Conservation (phyloP, 1,140 invertebrate species). For the Caenorhabditis inopinata region DNA sequence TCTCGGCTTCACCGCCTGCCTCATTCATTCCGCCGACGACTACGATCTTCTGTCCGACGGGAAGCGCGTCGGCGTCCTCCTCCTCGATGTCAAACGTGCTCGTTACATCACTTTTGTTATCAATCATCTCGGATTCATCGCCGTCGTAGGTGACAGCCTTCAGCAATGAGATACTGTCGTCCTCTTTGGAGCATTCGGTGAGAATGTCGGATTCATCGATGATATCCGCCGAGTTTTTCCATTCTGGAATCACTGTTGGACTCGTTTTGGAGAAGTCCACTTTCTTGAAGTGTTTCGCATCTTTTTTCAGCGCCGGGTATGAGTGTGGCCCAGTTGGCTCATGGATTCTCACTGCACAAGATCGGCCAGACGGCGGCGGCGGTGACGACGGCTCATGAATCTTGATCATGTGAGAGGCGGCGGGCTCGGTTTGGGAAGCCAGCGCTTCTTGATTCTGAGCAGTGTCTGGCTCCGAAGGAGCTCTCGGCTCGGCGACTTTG, state of each 20-base stretch:
- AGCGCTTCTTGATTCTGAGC: background rate
- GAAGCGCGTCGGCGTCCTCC: background rate
- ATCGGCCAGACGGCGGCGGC: background rate
- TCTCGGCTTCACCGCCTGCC: background rate
- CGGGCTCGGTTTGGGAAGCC: background rate
- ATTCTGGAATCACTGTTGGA: background rate
- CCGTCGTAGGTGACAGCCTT: conserved; percentile 24
- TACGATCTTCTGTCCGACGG: background rate
- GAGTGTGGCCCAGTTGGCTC: background rate
- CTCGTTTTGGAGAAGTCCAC: conserved; percentile 66
- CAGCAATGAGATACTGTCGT: background rate
- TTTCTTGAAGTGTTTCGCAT: conserved; percentile 34
- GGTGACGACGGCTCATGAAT: too few species aligned
- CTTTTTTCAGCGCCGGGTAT: background rate
- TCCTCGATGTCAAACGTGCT: background rate
- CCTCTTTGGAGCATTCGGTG: background rate
- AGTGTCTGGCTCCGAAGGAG: background rate
- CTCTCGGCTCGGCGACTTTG: background rate
- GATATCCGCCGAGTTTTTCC: conserved; percentile 6
- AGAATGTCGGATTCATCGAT: conserved; percentile 38
- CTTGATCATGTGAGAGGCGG: background rate
- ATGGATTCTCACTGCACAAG: background rate
- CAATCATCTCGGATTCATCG: conserved; percentile 22
- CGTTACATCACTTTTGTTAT: background rate
- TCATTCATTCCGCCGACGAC: background rate